Evolutionary conservation across 2,888 invertebrate species (phyloP), one percentile per base, ranked within the genome.

Genomic region (Thymelicus acteon): DNA sequence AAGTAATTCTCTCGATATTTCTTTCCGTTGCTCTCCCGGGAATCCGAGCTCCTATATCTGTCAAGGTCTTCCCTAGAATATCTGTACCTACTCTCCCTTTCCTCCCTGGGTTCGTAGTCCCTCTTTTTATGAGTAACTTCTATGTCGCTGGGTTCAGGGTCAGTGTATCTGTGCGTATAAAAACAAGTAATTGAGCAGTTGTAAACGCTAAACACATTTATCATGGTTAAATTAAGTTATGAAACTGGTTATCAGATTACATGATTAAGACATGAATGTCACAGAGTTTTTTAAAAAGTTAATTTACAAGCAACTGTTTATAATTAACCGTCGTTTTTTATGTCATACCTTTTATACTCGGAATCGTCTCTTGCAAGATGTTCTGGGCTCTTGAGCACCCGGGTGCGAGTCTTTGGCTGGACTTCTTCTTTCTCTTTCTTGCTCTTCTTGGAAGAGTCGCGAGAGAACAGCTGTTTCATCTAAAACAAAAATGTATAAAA

Each of bases 391-490:
- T 92, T 91, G 90, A 93, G 91, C 79, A 92, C 92, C 90, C 92
- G 89, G 78, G 93, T 94, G 88, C 92, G 93, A 75, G 85, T 83
- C 82, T 94, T 95, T 75, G 94, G 94, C 87, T 90, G 91, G 86
- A 89, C 87, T 78, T 81, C 78, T 77, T 95, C 95, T 85, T 95
- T 95, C 86, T 95, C 95, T 89, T 95, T 95, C 84, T 94, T 95
- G 92, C 95, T 95, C 91, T 95, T 96, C 92, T 96, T 96, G 71
- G 95, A 95, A 90, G 94, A 94, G 86, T 95, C 95, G 82, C 96
- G 95, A 79, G 95, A 96, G 90, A 97, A 97, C 79, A 97, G 93
- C 87, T 97, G 96, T 83, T 97, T 97, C 77, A 96, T 94, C 95
- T 96, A 75, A 65, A 81, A 77, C 71, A 62, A 47, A 67, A 10